A percentile compares a stretch with the other conserved stretches of the same genome.
These are phyloP conservation scores for Shargacucullia verbasci DNA, from an alignment of 2,888 invertebrate species.

Conservation along the genomic window DNA sequence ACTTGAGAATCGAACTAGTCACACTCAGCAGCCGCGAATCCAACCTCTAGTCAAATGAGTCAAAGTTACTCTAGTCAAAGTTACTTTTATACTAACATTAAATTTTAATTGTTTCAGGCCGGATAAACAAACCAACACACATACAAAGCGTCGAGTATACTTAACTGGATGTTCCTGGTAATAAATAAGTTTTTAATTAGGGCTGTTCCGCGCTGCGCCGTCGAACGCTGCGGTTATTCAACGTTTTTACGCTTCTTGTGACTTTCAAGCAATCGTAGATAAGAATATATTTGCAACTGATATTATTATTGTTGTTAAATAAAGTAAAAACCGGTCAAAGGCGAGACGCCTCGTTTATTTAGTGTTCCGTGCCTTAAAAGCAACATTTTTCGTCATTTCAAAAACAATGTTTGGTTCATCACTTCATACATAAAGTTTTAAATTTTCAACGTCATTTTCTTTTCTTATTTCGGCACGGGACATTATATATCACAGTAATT, in stretches of 20 bases:
- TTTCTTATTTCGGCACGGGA: neutral
- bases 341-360: too few species aligned
- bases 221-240: conserved; percentile 62
- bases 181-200: conserved; percentile 64
- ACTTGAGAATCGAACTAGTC: too few species aligned
- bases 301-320: neutral
- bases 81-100: neutral
- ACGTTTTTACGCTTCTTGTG: conserved; percentile 35
- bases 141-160: conserved; percentile 67
- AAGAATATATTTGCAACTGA: too few species aligned
- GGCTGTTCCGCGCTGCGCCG: conserved; percentile 61
- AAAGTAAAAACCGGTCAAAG: too few species aligned
- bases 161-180: conserved; percentile 82
- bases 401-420: too few species aligned
- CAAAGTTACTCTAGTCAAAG: too few species aligned
- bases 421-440: too few species aligned
- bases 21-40: too few species aligned
- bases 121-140: conserved; percentile 59
- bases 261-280: conserved; percentile 5
- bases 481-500: neutral
- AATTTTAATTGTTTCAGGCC: conserved; percentile 71
- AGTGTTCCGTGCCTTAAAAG: too few species aligned
- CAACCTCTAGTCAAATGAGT: too few species aligned
- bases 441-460: neutral
- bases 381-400: too few species aligned